Evolutionary conservation across 1,140 invertebrate genomes (phyloP).

Genomic region (Apocrypta bakeri): DNA sequence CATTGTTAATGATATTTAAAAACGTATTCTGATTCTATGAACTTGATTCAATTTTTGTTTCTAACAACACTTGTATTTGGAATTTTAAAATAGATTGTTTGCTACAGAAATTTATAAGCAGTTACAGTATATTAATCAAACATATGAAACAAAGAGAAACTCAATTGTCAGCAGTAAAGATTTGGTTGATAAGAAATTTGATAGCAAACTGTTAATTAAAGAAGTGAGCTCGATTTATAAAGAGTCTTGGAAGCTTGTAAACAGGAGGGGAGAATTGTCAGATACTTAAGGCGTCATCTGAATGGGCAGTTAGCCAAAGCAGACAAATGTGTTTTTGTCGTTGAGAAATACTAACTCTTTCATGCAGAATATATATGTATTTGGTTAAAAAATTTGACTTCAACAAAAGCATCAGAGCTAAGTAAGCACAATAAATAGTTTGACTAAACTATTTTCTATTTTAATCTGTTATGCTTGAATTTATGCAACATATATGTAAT

Average conservation of each 20-base stretch:
- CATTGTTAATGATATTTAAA: neutral
- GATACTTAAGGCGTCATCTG: conserved; percentile 51
- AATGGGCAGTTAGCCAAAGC: conserved; percentile 52
- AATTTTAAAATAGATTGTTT: neutral
- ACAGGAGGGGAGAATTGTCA: conserved; percentile 44
- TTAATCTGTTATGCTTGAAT: neutral
- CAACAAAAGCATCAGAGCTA: neutral
- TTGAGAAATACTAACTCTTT: conserved; percentile 43
- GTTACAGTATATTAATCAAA: no score
- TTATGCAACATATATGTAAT: no score
- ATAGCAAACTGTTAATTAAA: conserved; percentile 42
- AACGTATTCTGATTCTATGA: no score
- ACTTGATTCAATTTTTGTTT: neutral
- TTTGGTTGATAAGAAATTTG: conserved; percentile 28
- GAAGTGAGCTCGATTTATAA: conserved; percentile 53
- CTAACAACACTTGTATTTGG: neutral
- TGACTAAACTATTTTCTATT: conserved; percentile 5
- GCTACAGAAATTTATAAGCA: neutral
- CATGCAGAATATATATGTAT: neutral
- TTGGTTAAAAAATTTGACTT: conserved; percentile 25
- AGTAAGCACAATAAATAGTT: neutral
- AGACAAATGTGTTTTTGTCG: conserved; percentile 34
- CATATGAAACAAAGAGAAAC: neutral
- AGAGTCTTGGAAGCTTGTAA: conserved; percentile 39
- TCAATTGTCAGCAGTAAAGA: neutral